Percentiles rank a stretch among this genome's conserved stretches.
These are phyloP conservation scores for Meda fulgida DNA, from an alignment of 2,797 vertebrate species.

Conservation along the genomic window DNA sequence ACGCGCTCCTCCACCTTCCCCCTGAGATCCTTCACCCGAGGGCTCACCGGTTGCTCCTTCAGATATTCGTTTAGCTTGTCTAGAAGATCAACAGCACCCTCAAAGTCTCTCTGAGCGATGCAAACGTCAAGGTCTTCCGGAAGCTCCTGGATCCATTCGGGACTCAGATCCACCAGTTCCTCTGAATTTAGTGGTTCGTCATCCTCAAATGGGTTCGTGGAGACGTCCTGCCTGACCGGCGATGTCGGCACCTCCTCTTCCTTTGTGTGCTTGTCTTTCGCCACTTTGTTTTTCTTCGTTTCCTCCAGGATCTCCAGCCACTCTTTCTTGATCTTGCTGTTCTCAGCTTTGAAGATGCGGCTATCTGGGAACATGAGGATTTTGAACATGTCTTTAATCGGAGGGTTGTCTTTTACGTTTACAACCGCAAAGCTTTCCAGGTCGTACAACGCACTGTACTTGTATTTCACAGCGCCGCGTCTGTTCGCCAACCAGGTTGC, in stretches of 20 bases:
- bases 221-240: slow-evolving; percentile 74
- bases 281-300: slow-evolving; percentile 90
- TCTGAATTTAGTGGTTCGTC: slow-evolving; percentile 66
- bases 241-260: slow-evolving; percentile 84
- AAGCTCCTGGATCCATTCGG: slow-evolving; percentile 97
- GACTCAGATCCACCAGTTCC: slow-evolving; percentile 85
- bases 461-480: slow-evolving; percentile 87
- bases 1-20: slow-evolving; percentile 89
- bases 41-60: slow-evolving; percentile 84
- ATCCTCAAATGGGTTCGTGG: slow-evolving; percentile 87
- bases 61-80: slow-evolving; percentile 93
- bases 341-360: slow-evolving; percentile 96
- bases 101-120: slow-evolving; percentile 97
- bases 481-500: slow-evolving; percentile 93
- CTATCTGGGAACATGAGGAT: slow-evolving; percentile 98
- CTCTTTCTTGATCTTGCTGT: slow-evolving; percentile 97
- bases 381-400: slow-evolving; percentile 99
- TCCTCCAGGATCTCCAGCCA: slow-evolving; percentile 97
- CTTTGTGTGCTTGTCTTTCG: slow-evolving; percentile 85
- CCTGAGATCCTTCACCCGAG: slow-evolving; percentile 86
- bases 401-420: slow-evolving; percentile 97
- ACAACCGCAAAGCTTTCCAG: slow-evolving; percentile 94
- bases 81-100: slow-evolving; percentile 94
- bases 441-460: slow-evolving; percentile 91
- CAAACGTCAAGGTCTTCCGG: slow-evolving; percentile 97